Evolutionary conservation across 92 coral and sea anemone genomes (phyloP).

Genomic region (Desmophyllum pertusum): DNA sequence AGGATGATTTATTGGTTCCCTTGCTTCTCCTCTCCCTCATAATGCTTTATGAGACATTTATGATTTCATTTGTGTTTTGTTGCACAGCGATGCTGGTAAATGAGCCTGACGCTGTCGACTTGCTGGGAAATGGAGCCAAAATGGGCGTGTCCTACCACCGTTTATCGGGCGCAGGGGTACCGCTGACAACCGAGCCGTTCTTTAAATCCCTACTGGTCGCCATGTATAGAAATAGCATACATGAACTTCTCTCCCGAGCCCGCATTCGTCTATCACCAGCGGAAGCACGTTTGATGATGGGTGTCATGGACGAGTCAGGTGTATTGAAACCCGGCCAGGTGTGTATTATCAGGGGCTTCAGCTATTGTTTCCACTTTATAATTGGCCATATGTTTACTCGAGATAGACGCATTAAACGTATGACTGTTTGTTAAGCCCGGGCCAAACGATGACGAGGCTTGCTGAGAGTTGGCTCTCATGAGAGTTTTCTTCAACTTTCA

Average conservation of each 20-base stretch:
- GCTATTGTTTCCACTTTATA: too few species aligned
- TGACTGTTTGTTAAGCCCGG: too few species aligned
- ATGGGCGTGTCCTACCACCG: constrained; percentile 79
- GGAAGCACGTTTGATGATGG: constrained; percentile 96
- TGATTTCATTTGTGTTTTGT: neutral
- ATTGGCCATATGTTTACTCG: too few species aligned
- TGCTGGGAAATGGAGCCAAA: constrained; percentile 72
- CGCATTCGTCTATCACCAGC: constrained; percentile 85
- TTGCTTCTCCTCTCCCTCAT: too few species aligned
- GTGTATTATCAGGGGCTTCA: too few species aligned
- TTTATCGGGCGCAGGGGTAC: constrained; percentile 73
- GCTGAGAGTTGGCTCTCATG: too few species aligned
- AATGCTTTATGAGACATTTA: neutral
- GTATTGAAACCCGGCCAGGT: constrained; percentile 86
- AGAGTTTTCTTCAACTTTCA: too few species aligned
- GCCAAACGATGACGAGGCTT: too few species aligned
- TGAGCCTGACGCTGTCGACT: constrained; percentile 80
- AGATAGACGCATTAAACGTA: too few species aligned
- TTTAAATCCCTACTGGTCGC: constrained; percentile 87
- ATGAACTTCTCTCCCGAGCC: constrained; percentile 74
- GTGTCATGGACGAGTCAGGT: constrained; percentile 97
- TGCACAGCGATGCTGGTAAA: constrained; percentile 82
- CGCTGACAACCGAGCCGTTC: constrained; percentile 93
- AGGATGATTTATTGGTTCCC: too few species aligned
- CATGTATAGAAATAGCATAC: constrained; percentile 80